A percentile compares a stretch with the other conserved stretches of the same genome.
These are phyloP conservation scores for Laspeyria flexula DNA, from an alignment of 2,888 invertebrate genomes.

Conservation along the genomic window DNA sequence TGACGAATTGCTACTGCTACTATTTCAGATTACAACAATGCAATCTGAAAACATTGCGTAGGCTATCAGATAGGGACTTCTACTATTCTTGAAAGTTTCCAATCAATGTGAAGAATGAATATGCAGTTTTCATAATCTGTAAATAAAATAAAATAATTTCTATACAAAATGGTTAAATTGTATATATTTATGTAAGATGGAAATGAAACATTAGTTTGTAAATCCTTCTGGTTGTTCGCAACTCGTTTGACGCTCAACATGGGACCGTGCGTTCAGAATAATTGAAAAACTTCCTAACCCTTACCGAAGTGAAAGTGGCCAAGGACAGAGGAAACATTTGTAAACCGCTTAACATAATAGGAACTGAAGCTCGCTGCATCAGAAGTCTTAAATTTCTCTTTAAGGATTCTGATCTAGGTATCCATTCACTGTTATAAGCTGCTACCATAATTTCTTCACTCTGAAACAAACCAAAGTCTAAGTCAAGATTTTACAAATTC, in stretches of 20 bases:
- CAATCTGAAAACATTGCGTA: too few species aligned
- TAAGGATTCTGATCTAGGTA: conserved; percentile 57
- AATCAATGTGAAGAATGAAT: conserved; percentile 71
- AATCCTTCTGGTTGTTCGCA: too few species aligned
- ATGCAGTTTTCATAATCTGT: conserved; percentile 75
- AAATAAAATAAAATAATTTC: conserved; percentile 2
- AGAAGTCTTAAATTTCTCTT: conserved; percentile 61
- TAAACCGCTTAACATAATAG: conserved; percentile 58
- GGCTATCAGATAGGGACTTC: too few species aligned
- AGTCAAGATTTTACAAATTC: neutral
- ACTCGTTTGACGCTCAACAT: neutral
- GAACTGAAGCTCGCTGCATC: conserved; percentile 57
- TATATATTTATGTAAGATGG: too few species aligned
- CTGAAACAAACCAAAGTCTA: conserved; percentile 47
- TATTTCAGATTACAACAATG: too few species aligned
- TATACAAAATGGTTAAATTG: too few species aligned
- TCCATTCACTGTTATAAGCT: conserved; percentile 68
- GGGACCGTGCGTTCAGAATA: neutral
- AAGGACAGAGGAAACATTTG: conserved; percentile 67
- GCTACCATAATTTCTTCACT: conserved; percentile 59
- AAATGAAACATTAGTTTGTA: too few species aligned
- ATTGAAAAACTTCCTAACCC: neutral
- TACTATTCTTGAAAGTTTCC: conserved; percentile 54
- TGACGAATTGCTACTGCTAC: too few species aligned
- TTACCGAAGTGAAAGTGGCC: conserved; percentile 63